Base-by-base conservation (phyloP, 2,797 vertebrate genomes). In the Sebastes matsubarae region DNA sequence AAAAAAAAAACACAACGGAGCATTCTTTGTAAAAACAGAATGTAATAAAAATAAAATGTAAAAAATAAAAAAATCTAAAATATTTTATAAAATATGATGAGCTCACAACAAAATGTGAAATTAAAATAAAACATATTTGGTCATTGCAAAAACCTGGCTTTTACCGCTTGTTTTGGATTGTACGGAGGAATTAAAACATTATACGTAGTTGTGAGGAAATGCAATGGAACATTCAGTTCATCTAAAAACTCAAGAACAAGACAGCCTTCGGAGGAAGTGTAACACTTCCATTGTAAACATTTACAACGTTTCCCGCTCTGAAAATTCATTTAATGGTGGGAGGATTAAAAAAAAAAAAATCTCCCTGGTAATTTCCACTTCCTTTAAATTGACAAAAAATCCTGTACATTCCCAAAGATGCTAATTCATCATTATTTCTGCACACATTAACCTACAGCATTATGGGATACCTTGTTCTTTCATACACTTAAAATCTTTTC, bases 231-330 rank as follows among this genome's bases (percentile, higher is more conserved):
- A 80, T 74, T 88, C 67, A 59, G 75, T 50, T 50, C 12, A 72
- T 86, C 54, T 30, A 54, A 74, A 74, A 78, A 81, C 65, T 81
- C 46, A 50, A 57, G 42, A n/a, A 75, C 13, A 61, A 68, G 70
- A 73, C 29, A 10, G 50, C 71, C 68, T 80, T 86, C 36, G 30
- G 61, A 63, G 66, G 70, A 87, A 77, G 83, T 57, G 22, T 20
- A 61, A 55, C 25, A 52, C 77, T 80, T 82, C 78, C 54, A 24
- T 57, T 89, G 93, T 93, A 94, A 94, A 94, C 93, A 87, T 76
- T 86, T 79, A 65, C n/a, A 76, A 61, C 8, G 72, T 64, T 81
- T 84, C 36, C 68, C 13, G 4, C 65, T 63, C n/a, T 84, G 60
- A 61, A 73, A 76, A 57, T 58, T 61, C 36, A 84, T 87, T 73